Conservation (phyloP, 1,140 invertebrate genomes). For the Macrobrachium nipponense region DNA sequence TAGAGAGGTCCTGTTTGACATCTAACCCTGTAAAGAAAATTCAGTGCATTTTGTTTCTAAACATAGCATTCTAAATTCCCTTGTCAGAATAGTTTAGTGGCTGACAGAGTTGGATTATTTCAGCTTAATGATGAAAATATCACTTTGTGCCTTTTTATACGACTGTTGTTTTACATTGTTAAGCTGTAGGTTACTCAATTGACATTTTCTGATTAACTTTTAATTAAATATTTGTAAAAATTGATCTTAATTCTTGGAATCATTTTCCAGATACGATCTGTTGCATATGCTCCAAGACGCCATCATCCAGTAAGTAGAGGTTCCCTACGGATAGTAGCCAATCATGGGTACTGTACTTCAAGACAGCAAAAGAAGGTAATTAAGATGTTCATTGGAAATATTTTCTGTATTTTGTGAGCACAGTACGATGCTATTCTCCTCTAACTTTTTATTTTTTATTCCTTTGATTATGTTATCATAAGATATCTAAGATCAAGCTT, state of each 20-base stretch:
- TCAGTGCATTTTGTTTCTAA: too few species aligned
- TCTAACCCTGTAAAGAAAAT: too few species aligned
- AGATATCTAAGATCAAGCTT: not conserved
- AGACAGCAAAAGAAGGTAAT: constrained; percentile 8
- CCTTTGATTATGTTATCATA: not conserved
- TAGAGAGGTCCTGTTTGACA: too few species aligned
- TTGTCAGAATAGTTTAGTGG: too few species aligned
- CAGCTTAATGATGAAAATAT: too few species aligned
- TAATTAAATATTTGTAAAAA: not conserved
- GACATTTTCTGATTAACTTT: too few species aligned
- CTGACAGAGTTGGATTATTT: too few species aligned
- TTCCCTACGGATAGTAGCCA: constrained; percentile 31
- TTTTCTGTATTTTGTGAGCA: not conserved
- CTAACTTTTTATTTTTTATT: too few species aligned
- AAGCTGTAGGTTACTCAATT: too few species aligned
- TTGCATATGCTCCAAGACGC: constrained; percentile 28
- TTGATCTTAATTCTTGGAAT: not conserved
- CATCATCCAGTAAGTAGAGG: constrained; percentile 48
- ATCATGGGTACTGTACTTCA: constrained; percentile 7
- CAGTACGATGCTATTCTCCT: not conserved
- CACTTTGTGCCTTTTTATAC: too few species aligned
- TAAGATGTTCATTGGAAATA: not conserved
- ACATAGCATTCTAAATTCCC: too few species aligned
- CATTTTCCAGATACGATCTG: constrained; percentile 26
- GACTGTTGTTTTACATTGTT: too few species aligned